A percentile compares a stretch with the other conserved stretches of the same genome.
Evolutionary conservation across 2,888 invertebrate species (phyloP).

Genomic region (Platypus cylindrus): DNA sequence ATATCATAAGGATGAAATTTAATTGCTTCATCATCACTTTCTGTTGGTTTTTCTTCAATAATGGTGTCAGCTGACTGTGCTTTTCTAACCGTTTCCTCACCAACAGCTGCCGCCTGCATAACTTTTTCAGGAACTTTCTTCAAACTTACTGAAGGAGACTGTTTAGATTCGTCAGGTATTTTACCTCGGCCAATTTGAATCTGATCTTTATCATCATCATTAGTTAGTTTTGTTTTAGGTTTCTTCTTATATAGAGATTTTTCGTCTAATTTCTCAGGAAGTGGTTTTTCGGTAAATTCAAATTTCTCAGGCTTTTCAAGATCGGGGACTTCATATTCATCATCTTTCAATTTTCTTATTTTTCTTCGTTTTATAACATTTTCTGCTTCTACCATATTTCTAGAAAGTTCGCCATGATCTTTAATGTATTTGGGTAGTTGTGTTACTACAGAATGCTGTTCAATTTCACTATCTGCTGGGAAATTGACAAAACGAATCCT

Average conservation of each 20-base stretch:
- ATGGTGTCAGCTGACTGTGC: conserved; percentile 2
- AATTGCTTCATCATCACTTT: conserved; percentile 19
- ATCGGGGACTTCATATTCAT: conserved; percentile 30
- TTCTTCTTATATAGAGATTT: conserved; percentile 16
- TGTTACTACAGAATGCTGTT: conserved; percentile 26
- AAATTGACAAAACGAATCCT: conserved; percentile 44
- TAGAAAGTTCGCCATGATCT: conserved; percentile 34
- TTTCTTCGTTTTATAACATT: conserved; percentile 26
- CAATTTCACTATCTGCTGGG: conserved; percentile 27
- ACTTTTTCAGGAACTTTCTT: conserved; percentile 32
- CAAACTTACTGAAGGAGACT: conserved; percentile 25
- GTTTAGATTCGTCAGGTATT: conserved; percentile 27
- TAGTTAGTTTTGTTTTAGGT: conserved; percentile 12
- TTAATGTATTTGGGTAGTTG: conserved; percentile 26
- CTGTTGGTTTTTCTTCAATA: conserved; percentile 4
- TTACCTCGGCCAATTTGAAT: conserved; percentile 30
- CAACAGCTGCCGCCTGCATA: conserved; percentile 5
- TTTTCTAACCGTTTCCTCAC: conserved; percentile 14
- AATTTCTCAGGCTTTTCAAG: conserved; percentile 35
- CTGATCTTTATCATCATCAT: conserved; percentile 17
- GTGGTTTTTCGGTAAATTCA: conserved; percentile 21
- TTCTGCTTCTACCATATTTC: conserved; percentile 36
- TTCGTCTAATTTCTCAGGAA: conserved; percentile 25
- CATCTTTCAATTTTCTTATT: conserved; percentile 29
- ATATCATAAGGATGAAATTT: conserved; percentile 30